A percentile compares a stretch with the other conserved stretches of the same genome.
Evolutionary conservation across 1,140 invertebrate species (phyloP).

Genomic region (Eubasilissa regina): DNA sequence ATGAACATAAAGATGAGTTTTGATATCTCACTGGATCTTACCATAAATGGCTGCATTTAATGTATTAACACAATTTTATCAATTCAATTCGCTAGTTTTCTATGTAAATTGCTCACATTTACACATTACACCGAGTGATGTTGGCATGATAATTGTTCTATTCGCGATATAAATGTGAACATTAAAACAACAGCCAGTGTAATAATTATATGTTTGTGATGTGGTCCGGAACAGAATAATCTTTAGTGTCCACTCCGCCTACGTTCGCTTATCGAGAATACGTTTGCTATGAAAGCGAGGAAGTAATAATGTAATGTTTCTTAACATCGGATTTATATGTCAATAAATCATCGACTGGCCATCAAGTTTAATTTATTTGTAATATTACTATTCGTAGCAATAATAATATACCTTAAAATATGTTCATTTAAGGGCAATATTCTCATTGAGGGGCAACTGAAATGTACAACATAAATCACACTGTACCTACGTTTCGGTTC

Average conservation of each 20-base stretch:
- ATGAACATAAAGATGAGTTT: background rate
- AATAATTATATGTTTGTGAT: slow-evolving; percentile 24
- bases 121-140: background rate
- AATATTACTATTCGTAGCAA: too few species aligned
- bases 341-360: too few species aligned
- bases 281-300: slow-evolving; percentile 2
- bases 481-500: too few species aligned
- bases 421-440: too few species aligned
- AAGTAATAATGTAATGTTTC: slow-evolving; percentile 7
- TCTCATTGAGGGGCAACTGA: too few species aligned
- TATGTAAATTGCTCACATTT: slow-evolving; percentile 25
- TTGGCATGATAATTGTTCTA: background rate
- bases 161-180: background rate
- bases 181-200: slow-evolving; percentile 7
- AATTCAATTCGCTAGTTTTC: background rate
- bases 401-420: too few species aligned
- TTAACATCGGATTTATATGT: background rate
- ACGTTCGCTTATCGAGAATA: background rate
- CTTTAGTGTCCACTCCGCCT: slow-evolving; percentile 2
- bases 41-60: background rate
- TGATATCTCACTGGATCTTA: background rate
- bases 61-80: background rate
- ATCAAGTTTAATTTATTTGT: too few species aligned
- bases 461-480: too few species aligned
- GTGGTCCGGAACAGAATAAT: slow-evolving; percentile 10